Evolutionary conservation across 2,797 vertebrate species (phyloP), one percentile per base, ranked within the genome.

Genomic region (Urocyon cinereoargenteus): DNA sequence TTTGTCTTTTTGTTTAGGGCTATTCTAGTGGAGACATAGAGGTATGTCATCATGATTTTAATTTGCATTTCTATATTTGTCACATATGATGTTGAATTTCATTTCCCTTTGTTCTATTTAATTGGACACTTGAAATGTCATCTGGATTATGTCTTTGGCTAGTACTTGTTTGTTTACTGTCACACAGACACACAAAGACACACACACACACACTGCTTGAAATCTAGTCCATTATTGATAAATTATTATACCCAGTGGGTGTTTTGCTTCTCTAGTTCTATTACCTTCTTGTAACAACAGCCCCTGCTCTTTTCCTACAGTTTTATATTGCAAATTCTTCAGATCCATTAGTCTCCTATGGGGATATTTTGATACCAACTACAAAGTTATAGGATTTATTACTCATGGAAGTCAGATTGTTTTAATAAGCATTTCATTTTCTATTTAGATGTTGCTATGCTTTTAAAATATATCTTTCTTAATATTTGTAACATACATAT

Each of bases 321-420:
- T 89, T 97, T 86, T 40, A 28, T 55, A 91, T 26, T 10, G 45
- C 6, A 72, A 96, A 83, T 78, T 91, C 11, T 90, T 90, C 34
- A 91, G 11, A 36, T 55, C 3, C 11, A 51, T 45, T 64, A 86
- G 12, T 84, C 22, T n/a, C 9, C 26, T 90, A 40, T 51, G 12
- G 11, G 1, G 21, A 18, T 40, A 84, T 34, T 64, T 94, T 82
- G 10, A 94, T 51, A 88, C 8, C 53, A 55, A 34, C 21, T 64
- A 6, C 36, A 90, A 55, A 82, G 18, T 66, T 85, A 53, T 15
- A 72, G 13, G 2, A 26, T 1, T n/a, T 59, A 59, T 61, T 66
- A 51, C 77, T 86, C 31, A 73, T n/a, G 90, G 14, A 91, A 18
- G 3, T 89, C 82, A 70, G 14, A 64, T 72, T 55, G 11, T 24